These are phyloP conservation scores for Lepisosteus osseus DNA, from an alignment of 2,113 vertebrate species.

Conservation along the genomic window DNA sequence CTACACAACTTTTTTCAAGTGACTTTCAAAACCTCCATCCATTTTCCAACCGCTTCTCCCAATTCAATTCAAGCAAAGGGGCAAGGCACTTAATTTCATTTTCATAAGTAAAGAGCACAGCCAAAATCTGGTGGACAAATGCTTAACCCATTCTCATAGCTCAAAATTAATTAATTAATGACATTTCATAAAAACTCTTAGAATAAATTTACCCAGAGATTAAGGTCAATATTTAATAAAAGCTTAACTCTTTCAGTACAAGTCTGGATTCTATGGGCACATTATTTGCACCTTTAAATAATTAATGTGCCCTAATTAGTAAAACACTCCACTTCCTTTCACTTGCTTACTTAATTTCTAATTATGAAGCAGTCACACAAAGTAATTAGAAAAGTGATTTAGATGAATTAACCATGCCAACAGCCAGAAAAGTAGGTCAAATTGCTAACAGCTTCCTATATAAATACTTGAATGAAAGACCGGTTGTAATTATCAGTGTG, in stretches of 20 bases:
- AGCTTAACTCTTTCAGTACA: constrained; percentile 19
- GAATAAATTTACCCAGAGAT: too few species aligned
- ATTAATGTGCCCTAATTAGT: constrained; percentile 48
- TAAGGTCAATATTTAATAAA: background rate
- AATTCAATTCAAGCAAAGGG: too few species aligned
- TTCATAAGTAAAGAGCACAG: too few species aligned
- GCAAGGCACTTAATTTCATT: too few species aligned
- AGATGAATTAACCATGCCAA: constrained; percentile 61
- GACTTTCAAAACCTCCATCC: too few species aligned
- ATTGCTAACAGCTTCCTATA: constrained; percentile 58
- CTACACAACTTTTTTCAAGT: too few species aligned
- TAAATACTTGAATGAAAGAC: constrained; percentile 41
- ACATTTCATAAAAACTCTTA: too few species aligned
- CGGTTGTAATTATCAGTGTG: constrained; percentile 31
- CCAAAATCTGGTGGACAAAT: too few species aligned
- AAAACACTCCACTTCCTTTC: constrained; percentile 22
- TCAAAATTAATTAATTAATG: too few species aligned
- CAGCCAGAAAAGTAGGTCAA: constrained; percentile 61
- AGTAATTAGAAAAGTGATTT: constrained; percentile 65
- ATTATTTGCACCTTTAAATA: constrained; percentile 21
- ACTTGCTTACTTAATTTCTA: constrained; percentile 13
- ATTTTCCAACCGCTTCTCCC: too few species aligned
- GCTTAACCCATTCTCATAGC: too few species aligned
- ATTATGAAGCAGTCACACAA: constrained; percentile 50
- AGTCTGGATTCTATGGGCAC: background rate